Base-by-base conservation (phyloP, 2,888 invertebrate genomes). In the Boloria selene region DNA sequence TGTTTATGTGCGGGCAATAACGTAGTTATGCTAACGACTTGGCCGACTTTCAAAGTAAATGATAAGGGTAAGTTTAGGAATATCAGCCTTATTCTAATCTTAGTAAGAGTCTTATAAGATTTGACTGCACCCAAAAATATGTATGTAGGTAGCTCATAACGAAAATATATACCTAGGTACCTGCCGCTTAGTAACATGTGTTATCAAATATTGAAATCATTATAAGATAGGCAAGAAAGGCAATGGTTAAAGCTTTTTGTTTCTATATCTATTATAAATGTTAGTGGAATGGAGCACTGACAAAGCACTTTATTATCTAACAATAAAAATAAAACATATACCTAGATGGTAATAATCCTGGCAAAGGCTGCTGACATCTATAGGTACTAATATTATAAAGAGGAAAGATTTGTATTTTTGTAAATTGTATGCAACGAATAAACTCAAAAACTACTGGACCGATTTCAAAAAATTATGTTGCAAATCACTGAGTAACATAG, bases 31-130 rank as follows among this genome's bases (percentile, higher is more conserved):
- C 54, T 42, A 63, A 69, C 45, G 61, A 64, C 54, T 71, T 72
- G 72, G 71, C 65, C 62, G 64, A 66, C 65, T 52, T 65, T 72
- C 72, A 72, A 72, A 55, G 61, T 22, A 61, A 26, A 64, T 44
- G 44, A 54, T 56, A 66, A 61, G 51, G 45, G 26, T 53, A 10
- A 7, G 13, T 16, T 42, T 18, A 10, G 49, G 16, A 51, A 64
- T 31, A 31, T 58, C 17, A 5, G 16, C 61, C 44, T 38, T 68
- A 59, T 14, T 26, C 6, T 3, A n/a, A 44, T 14, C 1, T 0
- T 38, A 13, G 10, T 63, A 56, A n/a, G 50, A 47, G 42, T 16
- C 26, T 26, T 22, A 50, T 26, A 44, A 44, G n/a, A 38, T 16
- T 13, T 22, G 16, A n/a, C 1, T 17, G 6, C 4, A 56, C 10